phyloP scores from a whole-genome alignment of 2,797 vertebrate genomes.

The Myotis myotis region DNA sequence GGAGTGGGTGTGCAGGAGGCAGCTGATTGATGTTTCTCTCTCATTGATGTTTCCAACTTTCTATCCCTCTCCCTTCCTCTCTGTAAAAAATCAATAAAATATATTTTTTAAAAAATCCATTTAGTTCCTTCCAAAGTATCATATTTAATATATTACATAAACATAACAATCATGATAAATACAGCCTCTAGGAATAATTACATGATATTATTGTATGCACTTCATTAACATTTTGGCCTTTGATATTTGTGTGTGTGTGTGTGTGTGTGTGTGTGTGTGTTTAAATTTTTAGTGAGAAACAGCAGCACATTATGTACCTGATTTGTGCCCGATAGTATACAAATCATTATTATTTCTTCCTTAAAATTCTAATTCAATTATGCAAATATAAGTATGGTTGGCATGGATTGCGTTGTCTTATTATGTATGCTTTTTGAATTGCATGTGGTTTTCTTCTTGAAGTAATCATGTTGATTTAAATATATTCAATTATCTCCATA shows the following conservation, averaged over 20 bases:
- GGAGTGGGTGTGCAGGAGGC: too few relatives aligned
- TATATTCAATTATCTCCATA: neutral
- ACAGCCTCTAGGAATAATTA: neutral
- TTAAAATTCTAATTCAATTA: constrained; percentile 14
- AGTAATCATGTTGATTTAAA: constrained; percentile 27
- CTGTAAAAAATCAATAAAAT: too few relatives aligned
- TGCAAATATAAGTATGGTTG: neutral
- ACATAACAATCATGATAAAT: neutral
- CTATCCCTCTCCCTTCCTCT: too few relatives aligned
- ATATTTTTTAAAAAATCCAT: neutral
- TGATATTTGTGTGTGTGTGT: neutral
- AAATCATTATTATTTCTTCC: neutral
- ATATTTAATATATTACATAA: neutral
- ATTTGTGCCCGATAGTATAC: neutral
- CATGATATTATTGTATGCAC: neutral
- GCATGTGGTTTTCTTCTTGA: neutral
- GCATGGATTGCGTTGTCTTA: neutral
- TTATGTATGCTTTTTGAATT: neutral
- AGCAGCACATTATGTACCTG: neutral
- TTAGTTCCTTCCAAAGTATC: neutral
- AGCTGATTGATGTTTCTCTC: too few relatives aligned
- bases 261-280: neutral
- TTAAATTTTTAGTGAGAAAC: neutral
- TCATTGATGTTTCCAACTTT: too few relatives aligned
- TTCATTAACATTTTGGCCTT: neutral